These are phyloP conservation scores for Sporophila hypoxantha DNA, from an alignment of 2,113 vertebrate species.

Conservation along the genomic window DNA sequence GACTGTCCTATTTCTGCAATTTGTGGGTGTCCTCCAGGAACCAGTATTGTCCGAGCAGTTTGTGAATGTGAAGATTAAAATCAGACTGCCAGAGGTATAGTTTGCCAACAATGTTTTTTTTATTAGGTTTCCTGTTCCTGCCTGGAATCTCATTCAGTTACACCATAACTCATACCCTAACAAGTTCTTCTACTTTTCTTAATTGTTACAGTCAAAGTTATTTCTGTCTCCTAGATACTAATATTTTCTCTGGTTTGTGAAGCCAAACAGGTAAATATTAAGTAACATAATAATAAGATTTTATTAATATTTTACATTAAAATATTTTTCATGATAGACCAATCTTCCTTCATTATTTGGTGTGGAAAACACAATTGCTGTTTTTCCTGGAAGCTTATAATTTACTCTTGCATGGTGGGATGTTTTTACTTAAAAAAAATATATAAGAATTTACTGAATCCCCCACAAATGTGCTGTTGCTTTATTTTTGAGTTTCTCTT, in stretches of 20 bases:
- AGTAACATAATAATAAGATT: not conserved
- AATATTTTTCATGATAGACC: not conserved
- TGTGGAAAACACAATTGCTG: not conserved
- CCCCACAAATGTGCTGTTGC: not conserved
- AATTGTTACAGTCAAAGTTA: not conserved
- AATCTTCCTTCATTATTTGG: not conserved
- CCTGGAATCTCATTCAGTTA: not conserved
- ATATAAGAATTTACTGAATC: not conserved
- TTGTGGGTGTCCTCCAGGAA: not conserved
- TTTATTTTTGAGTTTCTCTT: not conserved
- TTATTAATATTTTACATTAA: not conserved
- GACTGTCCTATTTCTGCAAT: not conserved
- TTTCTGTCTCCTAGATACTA: not conserved
- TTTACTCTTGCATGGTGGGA: not conserved
- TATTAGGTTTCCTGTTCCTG: not conserved
- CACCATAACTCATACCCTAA: not conserved
- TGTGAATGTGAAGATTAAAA: not conserved
- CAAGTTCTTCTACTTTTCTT: not conserved
- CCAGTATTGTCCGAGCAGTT: not conserved
- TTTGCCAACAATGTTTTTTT: not conserved
- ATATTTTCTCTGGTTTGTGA: not conserved
- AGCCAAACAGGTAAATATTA: not conserved
- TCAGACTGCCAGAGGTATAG: not conserved
- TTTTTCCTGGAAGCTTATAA: not conserved
- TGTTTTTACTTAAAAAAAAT: not conserved